Conservation (phyloP, 2,113 vertebrate genomes). For the Dipodomys merriami region DNA sequence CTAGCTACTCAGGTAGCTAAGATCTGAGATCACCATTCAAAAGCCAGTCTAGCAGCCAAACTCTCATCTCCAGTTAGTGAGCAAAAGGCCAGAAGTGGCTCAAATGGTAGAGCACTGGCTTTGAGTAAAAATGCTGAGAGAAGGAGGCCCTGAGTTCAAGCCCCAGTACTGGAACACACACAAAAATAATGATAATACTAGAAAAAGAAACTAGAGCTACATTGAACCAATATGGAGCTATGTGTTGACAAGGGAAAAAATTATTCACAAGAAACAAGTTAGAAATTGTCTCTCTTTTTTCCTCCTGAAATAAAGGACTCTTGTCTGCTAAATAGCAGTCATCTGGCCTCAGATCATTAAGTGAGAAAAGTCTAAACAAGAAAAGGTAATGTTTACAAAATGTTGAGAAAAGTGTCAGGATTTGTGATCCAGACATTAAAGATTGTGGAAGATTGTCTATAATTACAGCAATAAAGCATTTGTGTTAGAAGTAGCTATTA, state of each 20-base stretch:
- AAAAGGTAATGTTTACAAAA: conserved; percentile 39
- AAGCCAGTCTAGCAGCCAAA: too few species aligned
- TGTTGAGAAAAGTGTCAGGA: not conserved
- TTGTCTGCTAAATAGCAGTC: conserved; percentile 38
- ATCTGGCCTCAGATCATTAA: conserved; percentile 51
- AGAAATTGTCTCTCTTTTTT: not conserved
- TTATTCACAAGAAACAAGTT: not conserved
- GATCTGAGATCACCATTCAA: too few species aligned
- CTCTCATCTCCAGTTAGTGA: too few species aligned
- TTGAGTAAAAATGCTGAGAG: too few species aligned
- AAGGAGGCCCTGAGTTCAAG: too few species aligned
- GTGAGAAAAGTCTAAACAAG: conserved; percentile 33
- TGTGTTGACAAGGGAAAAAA: not conserved
- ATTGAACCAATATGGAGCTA: not conserved
- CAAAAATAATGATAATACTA: too few species aligned
- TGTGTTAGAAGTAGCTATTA: not conserved
- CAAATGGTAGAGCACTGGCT: too few species aligned
- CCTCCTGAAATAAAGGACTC: conserved; percentile 67
- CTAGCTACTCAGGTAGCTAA: too few species aligned
- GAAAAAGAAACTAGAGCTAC: not conserved
- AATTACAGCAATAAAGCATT: not conserved
- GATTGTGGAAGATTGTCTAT: not conserved
- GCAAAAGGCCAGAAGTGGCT: too few species aligned
- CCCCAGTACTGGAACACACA: too few species aligned
- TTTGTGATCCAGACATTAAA: not conserved